Conservation (phyloP, 2,797 vertebrate species). For the Galago senegalensis region DNA sequence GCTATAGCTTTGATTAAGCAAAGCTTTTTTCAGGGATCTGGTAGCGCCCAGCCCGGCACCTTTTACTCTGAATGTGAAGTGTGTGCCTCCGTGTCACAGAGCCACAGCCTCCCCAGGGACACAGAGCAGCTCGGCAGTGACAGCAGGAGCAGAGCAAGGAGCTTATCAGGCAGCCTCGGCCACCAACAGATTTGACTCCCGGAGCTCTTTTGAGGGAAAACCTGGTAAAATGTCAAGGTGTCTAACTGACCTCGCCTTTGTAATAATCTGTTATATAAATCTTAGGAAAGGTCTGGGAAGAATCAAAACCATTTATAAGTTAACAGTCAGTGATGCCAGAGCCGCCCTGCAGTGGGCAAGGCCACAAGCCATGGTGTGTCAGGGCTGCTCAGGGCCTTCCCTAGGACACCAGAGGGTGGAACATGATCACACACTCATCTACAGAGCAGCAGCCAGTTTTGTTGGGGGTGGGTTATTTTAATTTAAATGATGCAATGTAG, state of each 20-base stretch:
- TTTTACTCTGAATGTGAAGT: slow-evolving; percentile 86
- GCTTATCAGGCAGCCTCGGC: slow-evolving; percentile 85
- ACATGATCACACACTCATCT: neutral
- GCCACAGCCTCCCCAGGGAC: slow-evolving; percentile 85
- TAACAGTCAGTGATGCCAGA: slow-evolving; percentile 69
- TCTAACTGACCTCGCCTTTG: slow-evolving; percentile 85
- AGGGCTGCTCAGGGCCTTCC: slow-evolving; percentile 44
- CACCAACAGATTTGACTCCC: slow-evolving; percentile 86
- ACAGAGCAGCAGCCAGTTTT: neutral
- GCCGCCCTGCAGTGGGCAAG: neutral
- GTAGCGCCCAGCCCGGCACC: slow-evolving; percentile 79
- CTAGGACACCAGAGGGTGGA: neutral
- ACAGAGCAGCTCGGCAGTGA: slow-evolving; percentile 85
- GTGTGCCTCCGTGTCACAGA: slow-evolving; percentile 87
- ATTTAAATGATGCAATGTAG: neutral
- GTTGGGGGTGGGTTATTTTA: neutral
- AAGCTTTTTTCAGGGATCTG: slow-evolving; percentile 82
- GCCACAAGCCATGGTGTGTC: neutral
- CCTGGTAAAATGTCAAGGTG: slow-evolving; percentile 86
- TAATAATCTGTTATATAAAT: slow-evolving; percentile 67
- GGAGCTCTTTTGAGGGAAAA: slow-evolving; percentile 87
- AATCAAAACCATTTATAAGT: slow-evolving; percentile 71
- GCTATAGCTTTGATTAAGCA: slow-evolving; percentile 79
- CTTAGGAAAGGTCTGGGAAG: slow-evolving; percentile 75
- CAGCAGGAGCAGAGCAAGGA: slow-evolving; percentile 82